phyloP scores from a whole-genome alignment of 2,888 invertebrate species.

The Dasysyrphus albostriatus region DNA sequence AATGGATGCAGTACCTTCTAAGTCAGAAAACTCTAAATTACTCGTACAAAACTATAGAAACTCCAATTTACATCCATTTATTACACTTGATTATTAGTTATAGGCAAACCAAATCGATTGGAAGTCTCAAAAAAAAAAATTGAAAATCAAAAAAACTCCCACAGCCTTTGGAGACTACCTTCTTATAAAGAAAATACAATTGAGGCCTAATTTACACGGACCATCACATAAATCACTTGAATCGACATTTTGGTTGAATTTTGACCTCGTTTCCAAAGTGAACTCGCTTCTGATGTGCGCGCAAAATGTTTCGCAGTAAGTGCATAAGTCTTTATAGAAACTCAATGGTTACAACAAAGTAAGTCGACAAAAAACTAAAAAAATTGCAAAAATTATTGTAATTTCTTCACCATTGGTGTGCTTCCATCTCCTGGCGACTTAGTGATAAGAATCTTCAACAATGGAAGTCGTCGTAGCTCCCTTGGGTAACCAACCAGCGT shows the following conservation, averaged over 20 bases:
- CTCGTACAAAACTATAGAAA: background rate
- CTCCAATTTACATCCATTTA: background rate
- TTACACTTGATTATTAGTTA: conserved; percentile 66
- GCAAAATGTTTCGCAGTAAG: background rate
- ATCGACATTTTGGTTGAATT: conserved; percentile 68
- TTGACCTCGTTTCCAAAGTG: conserved; percentile 69
- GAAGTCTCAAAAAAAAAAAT: conserved; percentile 8
- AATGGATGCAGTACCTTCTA: background rate
- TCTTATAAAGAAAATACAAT: background rate
- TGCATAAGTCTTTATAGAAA: conserved; percentile 16
- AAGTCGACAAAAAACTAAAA: conserved; percentile 19
- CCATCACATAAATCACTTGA: conserved; percentile 71
- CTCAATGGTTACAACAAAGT: conserved; percentile 59
- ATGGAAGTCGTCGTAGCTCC: conserved; percentile 52
- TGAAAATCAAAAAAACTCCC: conserved; percentile 46
- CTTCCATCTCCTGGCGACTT: conserved; percentile 36
- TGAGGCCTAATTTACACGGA: conserved; percentile 60
- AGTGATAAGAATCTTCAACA: conserved; percentile 64
- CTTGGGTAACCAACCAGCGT: conserved; percentile 44
- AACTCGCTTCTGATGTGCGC: conserved; percentile 59
- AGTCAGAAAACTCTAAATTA: background rate
- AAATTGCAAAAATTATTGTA: conserved; percentile 72
- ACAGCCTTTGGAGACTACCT: conserved; percentile 47
- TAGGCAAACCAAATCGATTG: conserved; percentile 37
- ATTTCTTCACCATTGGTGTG: conserved; percentile 65